phyloP scores from a whole-genome alignment of 2,113 vertebrate species.

The Aplodontia rufa region DNA sequence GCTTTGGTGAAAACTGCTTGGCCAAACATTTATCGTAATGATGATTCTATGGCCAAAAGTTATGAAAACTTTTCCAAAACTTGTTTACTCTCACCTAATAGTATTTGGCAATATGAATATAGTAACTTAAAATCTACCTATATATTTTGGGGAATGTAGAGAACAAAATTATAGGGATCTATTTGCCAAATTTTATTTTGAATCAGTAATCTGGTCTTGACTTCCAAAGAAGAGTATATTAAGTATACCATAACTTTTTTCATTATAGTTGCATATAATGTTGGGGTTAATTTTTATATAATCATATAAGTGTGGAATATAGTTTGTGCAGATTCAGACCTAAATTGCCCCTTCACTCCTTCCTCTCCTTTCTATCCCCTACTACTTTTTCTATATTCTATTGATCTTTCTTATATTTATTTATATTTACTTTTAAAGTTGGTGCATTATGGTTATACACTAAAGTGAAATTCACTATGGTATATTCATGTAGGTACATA shows the following conservation, averaged over 20 bases:
- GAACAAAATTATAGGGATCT: background rate
- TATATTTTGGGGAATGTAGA: background rate
- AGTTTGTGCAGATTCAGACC: too few relatives aligned
- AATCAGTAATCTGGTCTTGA: background rate
- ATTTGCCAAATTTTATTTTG: background rate
- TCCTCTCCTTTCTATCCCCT: too few relatives aligned
- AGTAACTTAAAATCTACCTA: background rate
- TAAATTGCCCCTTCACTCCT: too few relatives aligned
- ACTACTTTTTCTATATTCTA: too few relatives aligned
- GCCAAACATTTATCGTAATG: background rate
- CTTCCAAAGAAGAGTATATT: conserved; percentile 1
- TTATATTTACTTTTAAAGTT: too few relatives aligned
- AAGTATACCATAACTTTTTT: background rate
- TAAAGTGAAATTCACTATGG: too few relatives aligned
- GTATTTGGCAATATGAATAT: background rate
- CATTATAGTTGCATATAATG: too few relatives aligned
- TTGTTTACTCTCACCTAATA: background rate
- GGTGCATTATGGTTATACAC: too few relatives aligned
- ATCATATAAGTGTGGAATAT: too few relatives aligned
- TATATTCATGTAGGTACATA: too few relatives aligned
- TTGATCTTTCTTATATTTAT: too few relatives aligned
- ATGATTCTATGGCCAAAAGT: background rate
- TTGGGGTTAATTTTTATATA: too few relatives aligned
- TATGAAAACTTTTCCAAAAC: background rate
- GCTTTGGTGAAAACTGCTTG: background rate